phyloP scores from a whole-genome alignment of 2,113 vertebrate species.

The Danio rerio region DNA sequence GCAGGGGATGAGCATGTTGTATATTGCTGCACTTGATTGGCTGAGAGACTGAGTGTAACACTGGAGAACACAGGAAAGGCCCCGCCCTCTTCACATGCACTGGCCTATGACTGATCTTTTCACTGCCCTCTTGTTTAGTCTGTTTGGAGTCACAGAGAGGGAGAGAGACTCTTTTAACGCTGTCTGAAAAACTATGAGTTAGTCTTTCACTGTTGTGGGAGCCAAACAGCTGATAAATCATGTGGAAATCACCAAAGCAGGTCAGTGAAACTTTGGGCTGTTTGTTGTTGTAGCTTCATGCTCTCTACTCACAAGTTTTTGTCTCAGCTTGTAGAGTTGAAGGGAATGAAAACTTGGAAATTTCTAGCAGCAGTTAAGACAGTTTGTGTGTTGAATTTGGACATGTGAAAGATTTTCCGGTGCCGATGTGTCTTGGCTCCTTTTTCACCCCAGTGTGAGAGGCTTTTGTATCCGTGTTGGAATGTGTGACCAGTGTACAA shows the following conservation, averaged over 20 bases:
- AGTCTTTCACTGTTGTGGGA: constrained; percentile 9
- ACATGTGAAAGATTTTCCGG: constrained; percentile 9
- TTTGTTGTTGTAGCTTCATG: neutral
- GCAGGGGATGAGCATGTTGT: constrained; percentile 16
- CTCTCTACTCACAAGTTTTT: neutral
- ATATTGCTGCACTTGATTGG: constrained; percentile 39
- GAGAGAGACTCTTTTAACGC: constrained; percentile 12
- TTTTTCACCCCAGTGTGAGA: constrained; percentile 28
- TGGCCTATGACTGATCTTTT: constrained; percentile 39
- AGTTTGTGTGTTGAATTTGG: constrained; percentile 18
- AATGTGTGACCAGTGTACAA: constrained; percentile 28
- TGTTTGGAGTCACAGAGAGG: neutral
- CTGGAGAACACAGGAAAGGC: neutral
- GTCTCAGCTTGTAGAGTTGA: neutral
- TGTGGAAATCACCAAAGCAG: constrained; percentile 32
- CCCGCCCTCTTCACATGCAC: constrained; percentile 37
- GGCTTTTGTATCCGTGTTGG: constrained; percentile 29
- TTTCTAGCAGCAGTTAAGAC: neutral
- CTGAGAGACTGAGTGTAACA: constrained; percentile 25
- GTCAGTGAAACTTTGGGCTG: constrained; percentile 32
- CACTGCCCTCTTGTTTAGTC: constrained; percentile 21
- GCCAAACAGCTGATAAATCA: constrained; percentile 13
- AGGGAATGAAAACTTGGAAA: neutral
- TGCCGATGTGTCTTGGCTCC: constrained; percentile 21
- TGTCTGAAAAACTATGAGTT: neutral